phyloP scores from a whole-genome alignment of 2,888 invertebrate genomes.

The Melinaea menophilus region DNA sequence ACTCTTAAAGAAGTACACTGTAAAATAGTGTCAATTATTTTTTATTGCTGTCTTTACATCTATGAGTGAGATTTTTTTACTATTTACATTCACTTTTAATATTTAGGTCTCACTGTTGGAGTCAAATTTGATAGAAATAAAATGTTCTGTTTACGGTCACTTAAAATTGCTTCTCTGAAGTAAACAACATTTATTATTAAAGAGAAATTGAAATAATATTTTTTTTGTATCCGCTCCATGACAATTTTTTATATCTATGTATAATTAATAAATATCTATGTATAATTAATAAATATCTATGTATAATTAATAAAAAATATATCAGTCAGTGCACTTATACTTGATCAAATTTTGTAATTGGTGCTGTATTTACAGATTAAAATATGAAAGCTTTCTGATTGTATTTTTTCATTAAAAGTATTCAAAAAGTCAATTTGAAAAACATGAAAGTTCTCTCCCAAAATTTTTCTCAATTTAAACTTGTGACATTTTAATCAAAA shows the following conservation, averaged over 20 bases:
- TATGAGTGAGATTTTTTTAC: too few species aligned
- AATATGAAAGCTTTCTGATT: slow-evolving; percentile 1
- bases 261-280: too few species aligned
- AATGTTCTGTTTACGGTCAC: slow-evolving; percentile 32
- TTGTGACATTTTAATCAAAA: slow-evolving; percentile 36
- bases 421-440: slow-evolving; percentile 29
- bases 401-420: slow-evolving; percentile 26
- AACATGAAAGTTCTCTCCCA: slow-evolving; percentile 23
- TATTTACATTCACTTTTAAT: too few species aligned
- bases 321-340: not conserved
- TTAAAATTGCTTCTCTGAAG: slow-evolving; percentile 35
- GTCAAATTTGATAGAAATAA: slow-evolving; percentile 23
- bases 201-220: slow-evolving; percentile 11
- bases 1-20: too few species aligned
- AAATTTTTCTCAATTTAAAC: slow-evolving; percentile 40
- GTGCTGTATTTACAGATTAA: not conserved
- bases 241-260: too few species aligned
- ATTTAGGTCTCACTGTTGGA: slow-evolving; percentile 9
- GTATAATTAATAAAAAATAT: too few species aligned
- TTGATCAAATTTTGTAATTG: not conserved
- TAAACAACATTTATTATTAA: slow-evolving; percentile 35
- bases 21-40: too few species aligned
- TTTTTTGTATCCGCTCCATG: slow-evolving; percentile 5
- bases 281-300: too few species aligned
- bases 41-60: too few species aligned